Evolutionary conservation across 2,113 vertebrate species (phyloP).

Genomic region (Ammodytes dubius): DNA sequence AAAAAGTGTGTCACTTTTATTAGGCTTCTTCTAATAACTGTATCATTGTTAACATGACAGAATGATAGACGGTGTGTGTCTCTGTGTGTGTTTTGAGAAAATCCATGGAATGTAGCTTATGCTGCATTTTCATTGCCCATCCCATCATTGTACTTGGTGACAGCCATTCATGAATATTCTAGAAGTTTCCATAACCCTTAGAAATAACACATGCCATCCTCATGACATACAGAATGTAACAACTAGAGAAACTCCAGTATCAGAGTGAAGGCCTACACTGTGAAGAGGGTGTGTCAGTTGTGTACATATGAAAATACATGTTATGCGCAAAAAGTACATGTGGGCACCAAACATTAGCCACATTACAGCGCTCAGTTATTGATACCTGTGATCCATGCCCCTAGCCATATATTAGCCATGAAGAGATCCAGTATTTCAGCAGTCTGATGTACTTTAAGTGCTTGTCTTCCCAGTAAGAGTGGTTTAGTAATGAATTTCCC

Average conservation of each 20-base stretch:
- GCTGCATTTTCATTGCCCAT: constrained; percentile 6
- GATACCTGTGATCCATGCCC: background rate
- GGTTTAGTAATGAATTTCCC: too few relatives aligned
- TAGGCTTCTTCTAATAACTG: background rate
- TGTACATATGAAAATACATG: background rate
- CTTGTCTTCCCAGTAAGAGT: background rate
- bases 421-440: background rate
- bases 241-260: background rate
- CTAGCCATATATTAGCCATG: background rate
- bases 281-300: background rate
- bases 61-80: background rate
- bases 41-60: background rate
- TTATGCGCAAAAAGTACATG: background rate
- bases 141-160: constrained; percentile 35
- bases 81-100: background rate
- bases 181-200: background rate
- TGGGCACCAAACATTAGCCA: background rate
- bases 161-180: constrained; percentile 8
- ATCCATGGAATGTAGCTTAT: background rate
- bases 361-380: background rate
- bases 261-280: background rate
- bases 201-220: constrained; percentile 1
- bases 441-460: background rate
- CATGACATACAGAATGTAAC: background rate
- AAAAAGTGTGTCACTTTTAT: background rate